Evolutionary conservation across 2,797 vertebrate genomes (phyloP), one percentile per base, ranked within the genome.

Genomic region (Siniperca obscura): DNA sequence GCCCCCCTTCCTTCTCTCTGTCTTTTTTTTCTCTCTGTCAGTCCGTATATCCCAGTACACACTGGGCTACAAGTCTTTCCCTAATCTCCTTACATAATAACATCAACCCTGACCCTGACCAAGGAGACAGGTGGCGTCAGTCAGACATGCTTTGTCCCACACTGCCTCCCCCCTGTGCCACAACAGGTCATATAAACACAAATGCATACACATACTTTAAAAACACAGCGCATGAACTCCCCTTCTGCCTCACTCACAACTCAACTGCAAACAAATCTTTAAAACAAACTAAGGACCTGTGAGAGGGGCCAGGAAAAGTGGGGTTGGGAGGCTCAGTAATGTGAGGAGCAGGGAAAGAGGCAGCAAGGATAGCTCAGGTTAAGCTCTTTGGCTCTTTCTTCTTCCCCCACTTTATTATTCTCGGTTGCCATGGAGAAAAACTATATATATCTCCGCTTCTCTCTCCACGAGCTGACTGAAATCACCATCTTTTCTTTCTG

Each of bases 71-170:
- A 46, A 60, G 78, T 68, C 84, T 46, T 65, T 66, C 48, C 76
- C 42, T 91, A 87, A 93, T 91, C 91, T 74, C 71, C 80, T 93
- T 91, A 85, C 81, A 78, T 90, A 92, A 92, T 38, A 85, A 83
- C 40, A 16, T 65, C 82, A 42, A 87, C 62, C 14, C 60, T 88
- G 84, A 94, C 87, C 91, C 80, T 36, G 76, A 46, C 67, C 75
- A 48, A 81, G 90, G 88, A 87, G 84, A 86, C 84, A 34, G 78
- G 82, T 74, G 82, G 78, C 56, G 83, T 84, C 78, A 48, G 48
- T 84, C 79, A 48, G 48, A 74, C 60, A 61, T 34, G 72, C 76
- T 81, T 76, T 59, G 69, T 66, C 74, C 53, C 46, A 53, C 66
- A 66, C 21, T 1, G 25, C 38, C 59, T 30, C 66, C 27, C 59